phyloP scores from a whole-genome alignment of 2,797 vertebrate species.

The Phoxinus dragarum region DNA sequence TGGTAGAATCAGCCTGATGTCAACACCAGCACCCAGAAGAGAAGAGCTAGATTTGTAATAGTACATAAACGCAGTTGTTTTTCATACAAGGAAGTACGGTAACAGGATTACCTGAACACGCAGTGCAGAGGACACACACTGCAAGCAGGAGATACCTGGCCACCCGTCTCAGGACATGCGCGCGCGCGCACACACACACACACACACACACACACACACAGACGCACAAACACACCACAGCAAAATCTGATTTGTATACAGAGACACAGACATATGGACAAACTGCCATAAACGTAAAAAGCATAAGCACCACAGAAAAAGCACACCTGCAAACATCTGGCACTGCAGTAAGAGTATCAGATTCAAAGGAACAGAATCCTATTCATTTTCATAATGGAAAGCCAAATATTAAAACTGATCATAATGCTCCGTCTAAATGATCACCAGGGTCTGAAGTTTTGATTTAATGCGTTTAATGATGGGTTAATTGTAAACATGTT shows the following conservation, averaged over 20 bases:
- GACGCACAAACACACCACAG: slow-evolving; percentile 61
- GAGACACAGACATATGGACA: slow-evolving; percentile 60
- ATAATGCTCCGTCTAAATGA: background rate
- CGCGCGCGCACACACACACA: slow-evolving; percentile 60
- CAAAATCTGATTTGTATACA: slow-evolving; percentile 41
- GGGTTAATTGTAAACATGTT: background rate
- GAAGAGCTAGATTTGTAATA: background rate
- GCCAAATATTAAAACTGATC: background rate
- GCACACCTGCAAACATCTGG: slow-evolving; percentile 30
- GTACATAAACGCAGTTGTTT: background rate
- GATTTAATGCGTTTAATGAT: background rate
- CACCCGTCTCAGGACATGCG: slow-evolving; percentile 74
- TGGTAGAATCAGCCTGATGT: background rate
- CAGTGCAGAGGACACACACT: slow-evolving; percentile 75
- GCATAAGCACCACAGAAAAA: slow-evolving; percentile 9
- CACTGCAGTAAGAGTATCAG: background rate
- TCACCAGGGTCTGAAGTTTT: background rate
- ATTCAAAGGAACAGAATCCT: background rate
- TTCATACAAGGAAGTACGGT: slow-evolving; percentile 12
- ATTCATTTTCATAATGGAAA: background rate
- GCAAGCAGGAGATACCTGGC: slow-evolving; percentile 77
- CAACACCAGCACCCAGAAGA: background rate
- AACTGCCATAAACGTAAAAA: slow-evolving; percentile 61
- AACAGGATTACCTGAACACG: slow-evolving; percentile 67
- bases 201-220: slow-evolving; percentile 45